Evolutionary conservation across 92 coral and sea anemone species (phyloP), one percentile per base, ranked within the genome.

Genomic region (Palythoa caribaeorum): DNA sequence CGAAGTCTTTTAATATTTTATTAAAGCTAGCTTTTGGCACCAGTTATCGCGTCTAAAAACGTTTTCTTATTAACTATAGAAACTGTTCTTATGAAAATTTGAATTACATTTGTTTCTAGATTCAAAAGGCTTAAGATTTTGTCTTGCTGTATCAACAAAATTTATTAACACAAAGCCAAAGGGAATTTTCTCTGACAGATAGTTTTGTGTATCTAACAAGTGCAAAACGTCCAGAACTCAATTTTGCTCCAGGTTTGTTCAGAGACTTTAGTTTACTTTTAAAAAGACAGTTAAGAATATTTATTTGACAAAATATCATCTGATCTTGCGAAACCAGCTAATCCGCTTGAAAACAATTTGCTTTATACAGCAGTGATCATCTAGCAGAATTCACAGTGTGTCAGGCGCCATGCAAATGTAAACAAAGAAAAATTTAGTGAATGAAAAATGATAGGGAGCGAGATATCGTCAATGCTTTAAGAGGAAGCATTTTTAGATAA

Each of bases 401-500:
- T 65, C 60, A 51, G 76, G 86, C 86, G 86, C 76, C 86, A 68
- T 12, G 9, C 86, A 7, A 63, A 68, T 81, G 86, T 81, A 66
- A 81, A 81, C 86, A 66, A 81, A 66, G 47, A 36, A 66, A 47
- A 79, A 65, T 20, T n/a, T n/a, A 28, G 62, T 47, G 86, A 65
- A 81, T 39, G 86, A 68, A 63, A 81, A 47, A 44, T 81, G 86
- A 81, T 81, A 65, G 62, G 86, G n/a, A 65, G 47, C 17, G 20
- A 48, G 74, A 65, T 81, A 81, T 81, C 57, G 86, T 35, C 76
- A 81, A 40, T 63, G 76, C 66, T 81, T 80, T 66, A 81, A 81
- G 86, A 81, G 86, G 86, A 81, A 81, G 44, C 86, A 65, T 81
- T 81, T 65, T 66, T 59, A 21, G 86, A 81, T 81, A 81, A 81